Evolutionary conservation across 2,797 vertebrate genomes (phyloP).

Genomic region (Manis javanica): DNA sequence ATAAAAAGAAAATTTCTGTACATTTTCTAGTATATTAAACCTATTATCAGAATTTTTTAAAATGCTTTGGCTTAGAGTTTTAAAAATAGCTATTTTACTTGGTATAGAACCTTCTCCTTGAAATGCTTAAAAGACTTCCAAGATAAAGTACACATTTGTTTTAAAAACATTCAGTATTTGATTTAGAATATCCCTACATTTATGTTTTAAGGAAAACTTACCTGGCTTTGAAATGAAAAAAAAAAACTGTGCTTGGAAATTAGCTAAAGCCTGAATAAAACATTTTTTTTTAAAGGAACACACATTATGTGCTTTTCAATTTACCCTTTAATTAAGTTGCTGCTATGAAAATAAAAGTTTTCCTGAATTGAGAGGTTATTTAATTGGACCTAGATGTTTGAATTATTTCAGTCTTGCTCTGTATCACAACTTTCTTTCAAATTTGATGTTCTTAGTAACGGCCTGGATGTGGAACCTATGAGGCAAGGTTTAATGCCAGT

Average conservation of each 20-base stretch:
- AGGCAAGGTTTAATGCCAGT: neutral
- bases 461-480: slow-evolving; percentile 15
- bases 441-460: neutral
- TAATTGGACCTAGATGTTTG: slow-evolving; percentile 22
- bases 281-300: slow-evolving; percentile 31
- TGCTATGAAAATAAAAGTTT: slow-evolving; percentile 33
- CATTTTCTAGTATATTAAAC: neutral
- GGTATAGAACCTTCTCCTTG: slow-evolving; percentile 5
- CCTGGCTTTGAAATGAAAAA: slow-evolving; percentile 51
- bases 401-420: slow-evolving; percentile 56
- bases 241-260: slow-evolving; percentile 29
- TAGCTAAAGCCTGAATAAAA: slow-evolving; percentile 27
- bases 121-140: slow-evolving; percentile 51
- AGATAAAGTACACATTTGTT: slow-evolving; percentile 49
- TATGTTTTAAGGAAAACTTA: slow-evolving; percentile 34
- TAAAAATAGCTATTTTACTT: slow-evolving; percentile 39
- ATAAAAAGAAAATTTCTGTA: slow-evolving; percentile 16
- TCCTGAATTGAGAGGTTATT: neutral
- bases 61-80: slow-evolving; percentile 35
- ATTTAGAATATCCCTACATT: slow-evolving; percentile 35
- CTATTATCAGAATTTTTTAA: neutral
- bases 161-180: slow-evolving; percentile 36
- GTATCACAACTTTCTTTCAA: slow-evolving; percentile 31
- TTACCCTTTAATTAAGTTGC: slow-evolving; percentile 35
- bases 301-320: slow-evolving; percentile 27